A percentile compares a stretch with the other conserved stretches of the same genome.
Conservation (phyloP, 1,140 invertebrate species). For the Drosophila pandora region DNA sequence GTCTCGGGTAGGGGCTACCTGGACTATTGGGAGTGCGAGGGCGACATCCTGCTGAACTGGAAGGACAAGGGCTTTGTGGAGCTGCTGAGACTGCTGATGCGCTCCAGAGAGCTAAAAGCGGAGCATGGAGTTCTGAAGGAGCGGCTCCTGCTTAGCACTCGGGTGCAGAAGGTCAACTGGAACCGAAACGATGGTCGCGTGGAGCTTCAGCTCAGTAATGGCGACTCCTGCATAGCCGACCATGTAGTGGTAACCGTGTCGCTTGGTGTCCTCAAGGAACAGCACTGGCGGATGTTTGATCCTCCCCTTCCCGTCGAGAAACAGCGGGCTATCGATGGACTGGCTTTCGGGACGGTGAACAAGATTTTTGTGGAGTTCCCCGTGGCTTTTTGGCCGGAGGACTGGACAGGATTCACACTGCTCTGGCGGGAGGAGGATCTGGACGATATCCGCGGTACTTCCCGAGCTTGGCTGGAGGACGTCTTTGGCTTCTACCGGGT, state of each 20-base stretch:
- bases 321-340: constrained; percentile 86
- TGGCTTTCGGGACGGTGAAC: constrained; percentile 89
- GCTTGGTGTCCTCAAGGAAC: constrained; percentile 88
- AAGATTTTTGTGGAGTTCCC: constrained; percentile 91
- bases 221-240: constrained; percentile 86
- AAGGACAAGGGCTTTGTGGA: constrained; percentile 86
- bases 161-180: constrained; percentile 85
- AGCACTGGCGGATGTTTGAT: constrained; percentile 85
- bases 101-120: constrained; percentile 81
- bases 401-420: constrained; percentile 84
- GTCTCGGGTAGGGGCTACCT: constrained; percentile 85
- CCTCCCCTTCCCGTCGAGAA: constrained; percentile 87
- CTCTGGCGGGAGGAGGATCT: constrained; percentile 86
- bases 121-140: constrained; percentile 71
- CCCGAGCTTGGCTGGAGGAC: constrained; percentile 86
- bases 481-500: constrained; percentile 88
- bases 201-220: constrained; percentile 86
- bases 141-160: constrained; percentile 84
- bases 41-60: constrained; percentile 87
- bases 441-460: constrained; percentile 85
- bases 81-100: constrained; percentile 86
- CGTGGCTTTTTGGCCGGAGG: constrained; percentile 88
- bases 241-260: constrained; percentile 89
- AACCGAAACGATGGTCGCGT: constrained; percentile 76
- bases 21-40: constrained; percentile 86